Base-by-base conservation (phyloP, 2,113 vertebrate species). In the Eonycteris spelaea region DNA sequence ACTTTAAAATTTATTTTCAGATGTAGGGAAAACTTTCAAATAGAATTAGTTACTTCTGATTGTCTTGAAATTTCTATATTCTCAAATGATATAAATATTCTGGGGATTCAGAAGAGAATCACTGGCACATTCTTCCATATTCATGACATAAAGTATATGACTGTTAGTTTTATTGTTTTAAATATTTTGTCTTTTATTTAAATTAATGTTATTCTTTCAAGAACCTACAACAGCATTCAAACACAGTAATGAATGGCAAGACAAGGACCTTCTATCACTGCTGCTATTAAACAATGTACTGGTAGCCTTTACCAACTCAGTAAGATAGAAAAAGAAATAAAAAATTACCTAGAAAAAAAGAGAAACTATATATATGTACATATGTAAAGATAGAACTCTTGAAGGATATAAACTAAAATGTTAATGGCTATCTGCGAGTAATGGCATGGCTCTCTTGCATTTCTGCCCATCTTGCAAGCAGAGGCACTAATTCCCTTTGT, bases 1-100 rank as follows among this genome's bases (percentile, higher is more conserved):
- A 90, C 73, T 91, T 71, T 35, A 77, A 95, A 95, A 84, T 35
- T 84, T 77, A 75, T 82, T 95, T 94, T 74, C n/a, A 28, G 43
- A 82, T 73, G 21, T 53, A 15, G 43, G 21, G 16, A 65, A 83
- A 83, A 77, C 19, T 51, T 67, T 61, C 14, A 78, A 77, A 85
- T 30, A 80, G 38, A 59, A 51, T 51, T 3, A 74, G 33, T 89
- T 93, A 86, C 11, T 57, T 75, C 30, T 57, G 59, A 90, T 48
- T 57, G 68, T 84, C 77, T 13, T 75, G 26, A 90, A 83, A 83
- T 75, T 94, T 90, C 13, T 67, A 0, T 35, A 48, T 48, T 84
- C 90, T 26, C 45, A 57, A 45, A 82, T 65, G 78, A 16, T 74
- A 82, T 28, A 82, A 73, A 80, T 88, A 94, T 7, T 88, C 43